Evolutionary conservation across 53 echinoderm and acorn worm species (phyloP), one percentile per base, ranked within the genome.

Genomic region (Patiria pectinifera): DNA sequence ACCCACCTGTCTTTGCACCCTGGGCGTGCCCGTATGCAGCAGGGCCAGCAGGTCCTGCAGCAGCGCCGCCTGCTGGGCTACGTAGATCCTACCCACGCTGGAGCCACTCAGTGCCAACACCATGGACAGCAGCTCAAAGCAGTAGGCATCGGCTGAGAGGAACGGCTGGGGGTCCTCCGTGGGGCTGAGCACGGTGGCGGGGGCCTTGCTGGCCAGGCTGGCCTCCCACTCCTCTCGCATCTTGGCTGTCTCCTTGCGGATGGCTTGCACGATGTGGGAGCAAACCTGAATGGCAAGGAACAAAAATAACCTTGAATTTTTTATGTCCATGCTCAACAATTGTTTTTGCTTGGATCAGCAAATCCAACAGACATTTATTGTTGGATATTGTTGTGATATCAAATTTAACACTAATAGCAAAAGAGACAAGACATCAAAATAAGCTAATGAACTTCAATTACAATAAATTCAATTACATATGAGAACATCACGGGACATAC

Each of bases 81-180:
- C 96, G 69, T 98, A 98, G 62, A 93, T 94, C 83, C 98, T 83
- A 21, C 98, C 98, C 21, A 98, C 98, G 74, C 95, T 93, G 85
- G 98, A 98, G 11, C 95, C 96, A 80, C 98, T 96, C 86, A 98
- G 91, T 15, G 98, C 98, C 82, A 98, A 88, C 62, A 98, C 98
- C 98, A 98, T 98, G 76, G 98, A 98, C 44, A 98, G 95, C 48
- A 98, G 91, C 91, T 98, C 98, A 85, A 98, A 98, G 94, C 98
- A 98, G 95, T 98, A 98, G 45, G 98, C 98, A 86, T 98, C 98
- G 5, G 97, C 71, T 0, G 87, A 87, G 15, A 87, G 91, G 14
- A 94, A 86, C 49, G 69, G 58, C 49, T 83, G 93, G 71, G 93
- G 93, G 66, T 89, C 85, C 11, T 91, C 92, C 10, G 87, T 91